Evolutionary conservation across 2,113 vertebrate species (phyloP), one percentile per base, ranked within the genome.

Genomic region (Axis porcinus): DNA sequence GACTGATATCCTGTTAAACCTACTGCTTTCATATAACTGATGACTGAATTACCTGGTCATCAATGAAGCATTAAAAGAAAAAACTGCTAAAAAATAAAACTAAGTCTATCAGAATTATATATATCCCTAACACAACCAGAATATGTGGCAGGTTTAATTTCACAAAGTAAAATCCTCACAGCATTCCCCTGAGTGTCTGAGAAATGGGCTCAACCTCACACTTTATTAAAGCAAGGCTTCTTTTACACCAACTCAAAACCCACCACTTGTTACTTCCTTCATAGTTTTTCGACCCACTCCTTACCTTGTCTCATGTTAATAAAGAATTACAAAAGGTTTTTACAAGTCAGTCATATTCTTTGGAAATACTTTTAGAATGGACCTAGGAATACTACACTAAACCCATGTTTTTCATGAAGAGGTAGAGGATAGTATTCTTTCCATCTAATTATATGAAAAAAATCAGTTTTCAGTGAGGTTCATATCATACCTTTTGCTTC

Each of bases 401-500:
- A 62, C 7, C 43, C 15, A 27, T 36, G 33, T 60, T 95, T 84
- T 96, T 89, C 57, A 76, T 47, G 27, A 67, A 96, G 86, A 79
- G 30, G 36, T n/a, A 88, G 16, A 88, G 6, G 1, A 84, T 5
- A 93, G n/a, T 89, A 67, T 23, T 89, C 16, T 95, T 86, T 82
- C 76, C 58, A 88, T 6, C n/a, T 90, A 87, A 94, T 64, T n/a
- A 94, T n/a, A 82, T 10, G 84, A 78, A 88, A 95, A 84, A 95
- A 95, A 64, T 81, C 45, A 81, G n/a, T 40, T 84, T 28, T 82
- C n/a, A 58, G 23, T 52, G 5, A 89, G 82, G 89, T 96, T 76
- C 25, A 62, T 85, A 88, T 50, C 3, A 91, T 11, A 76, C 2
- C 6, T 50, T 86, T 96, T 81, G 52, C 14, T 76, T 94, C 64